Evolutionary conservation across 1,140 invertebrate species (phyloP), one percentile per base, ranked within the genome.

Genomic region (Drosophila virilis): DNA sequence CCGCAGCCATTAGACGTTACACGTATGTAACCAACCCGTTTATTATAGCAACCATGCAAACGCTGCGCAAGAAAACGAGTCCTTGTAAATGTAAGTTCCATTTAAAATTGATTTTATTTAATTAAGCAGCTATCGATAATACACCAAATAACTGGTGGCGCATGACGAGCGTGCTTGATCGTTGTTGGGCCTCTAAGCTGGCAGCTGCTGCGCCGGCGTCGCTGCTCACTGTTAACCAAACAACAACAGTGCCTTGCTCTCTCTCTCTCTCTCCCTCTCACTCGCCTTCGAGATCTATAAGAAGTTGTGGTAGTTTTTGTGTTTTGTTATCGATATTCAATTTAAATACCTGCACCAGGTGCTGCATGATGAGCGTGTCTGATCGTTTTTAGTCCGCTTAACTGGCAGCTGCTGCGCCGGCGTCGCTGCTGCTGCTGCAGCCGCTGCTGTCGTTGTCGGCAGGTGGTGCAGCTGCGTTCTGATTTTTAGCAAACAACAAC

Each of bases 1-100:
- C 60, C 72, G 70, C 80, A 80, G 81, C 75, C 84, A 88, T 88
- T 80, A 84, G 68, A 73, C 77, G 84, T 62, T 64, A 79, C 55
- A 89, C 85, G 85, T 73, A 90, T 90, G 85, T 48, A 48, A 48
- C 78, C 69, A 90, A 90, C 70, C 85, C 80, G 60, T 80, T 90
- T 51, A 80, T 89, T 72, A 65, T 90, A 72, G 84, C 75, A 67
- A 92, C 78, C 55, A 97, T 97, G 96, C 96, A 97, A 95, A 97
- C 96, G 85, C 94, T 97, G 93, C 94, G 96, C 85, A 97, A 97
- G 94, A 97, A 96, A 94, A 97, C 96, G 89, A 97, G 96, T 93
- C 96, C 96, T 91, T 96, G 96, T 93, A 97, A 97, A 95, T 96
- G 96, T 97, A 94, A 97, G 96, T 97, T 93, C 12, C 5, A 22